Conservation (phyloP, 2,888 invertebrate species). For the Rhagonycha lutea region DNA sequence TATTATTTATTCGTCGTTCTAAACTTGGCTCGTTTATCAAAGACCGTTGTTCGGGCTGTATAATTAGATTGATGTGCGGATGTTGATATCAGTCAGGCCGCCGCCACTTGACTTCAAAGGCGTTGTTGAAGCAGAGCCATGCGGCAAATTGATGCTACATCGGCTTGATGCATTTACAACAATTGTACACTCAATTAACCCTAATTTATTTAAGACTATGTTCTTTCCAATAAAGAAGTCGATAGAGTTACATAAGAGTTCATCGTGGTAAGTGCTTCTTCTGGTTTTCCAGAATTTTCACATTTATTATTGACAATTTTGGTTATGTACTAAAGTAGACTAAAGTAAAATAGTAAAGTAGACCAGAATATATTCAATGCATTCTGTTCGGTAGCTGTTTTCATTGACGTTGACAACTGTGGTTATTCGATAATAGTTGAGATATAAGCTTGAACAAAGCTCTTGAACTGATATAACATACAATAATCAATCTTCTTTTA, state of each 20-base stretch:
- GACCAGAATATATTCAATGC: not conserved
- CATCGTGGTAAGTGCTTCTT: not conserved
- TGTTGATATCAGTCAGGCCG: conserved; percentile 50
- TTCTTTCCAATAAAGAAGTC: conserved; percentile 31
- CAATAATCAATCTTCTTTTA: conserved; percentile 36
- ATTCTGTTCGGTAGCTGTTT: conserved; percentile 7
- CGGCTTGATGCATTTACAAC: conserved; percentile 36
- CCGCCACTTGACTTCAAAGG: conserved; percentile 47
- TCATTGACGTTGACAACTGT: conserved; percentile 18
- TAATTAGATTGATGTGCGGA: conserved; percentile 53
- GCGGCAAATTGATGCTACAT: conserved; percentile 40
- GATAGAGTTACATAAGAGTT: conserved; percentile 9
- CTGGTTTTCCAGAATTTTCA: not conserved
- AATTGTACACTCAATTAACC: conserved; percentile 38
- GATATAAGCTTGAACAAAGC: conserved; percentile 15
- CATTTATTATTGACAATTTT: not conserved
- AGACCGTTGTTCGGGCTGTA: conserved; percentile 43
- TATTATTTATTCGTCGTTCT: conserved; percentile 40
- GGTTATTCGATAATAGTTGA: conserved; percentile 16
- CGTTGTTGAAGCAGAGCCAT: conserved; percentile 35
- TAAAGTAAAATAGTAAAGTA: not conserved
- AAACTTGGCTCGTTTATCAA: conserved; percentile 44
- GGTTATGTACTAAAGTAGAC: not conserved
- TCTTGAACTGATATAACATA: conserved; percentile 21
- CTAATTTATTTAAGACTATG: conserved; percentile 37